phyloP scores from a whole-genome alignment of 2,797 vertebrate species.

The Acanthurus lineatus region DNA sequence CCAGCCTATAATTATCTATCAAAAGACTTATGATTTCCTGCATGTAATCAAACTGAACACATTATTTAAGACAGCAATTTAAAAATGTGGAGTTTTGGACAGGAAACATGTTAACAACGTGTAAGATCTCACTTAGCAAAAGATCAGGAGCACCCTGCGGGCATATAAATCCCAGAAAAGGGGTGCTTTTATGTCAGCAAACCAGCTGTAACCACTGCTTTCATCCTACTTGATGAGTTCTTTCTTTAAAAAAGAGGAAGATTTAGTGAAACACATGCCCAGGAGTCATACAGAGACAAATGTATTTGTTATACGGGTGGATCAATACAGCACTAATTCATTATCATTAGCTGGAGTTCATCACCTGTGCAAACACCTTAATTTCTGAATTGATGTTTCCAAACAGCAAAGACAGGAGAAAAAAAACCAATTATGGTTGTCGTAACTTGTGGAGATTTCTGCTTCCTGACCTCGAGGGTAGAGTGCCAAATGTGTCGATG shows the following conservation, averaged over 20 bases:
- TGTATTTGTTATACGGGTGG: conserved; percentile 60
- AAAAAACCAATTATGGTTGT: conserved; percentile 48
- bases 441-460: conserved; percentile 41
- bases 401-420: conserved; percentile 50
- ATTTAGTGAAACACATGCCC: background rate
- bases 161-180: background rate
- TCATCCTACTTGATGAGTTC: background rate
- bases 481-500: background rate
- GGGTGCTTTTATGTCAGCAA: background rate
- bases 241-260: background rate
- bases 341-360: conserved; percentile 80
- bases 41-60: background rate
- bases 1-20: background rate
- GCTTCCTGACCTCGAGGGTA: conserved; percentile 15
- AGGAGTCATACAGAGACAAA: conserved; percentile 30
- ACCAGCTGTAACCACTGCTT: background rate
- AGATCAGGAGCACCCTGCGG: too few species aligned
- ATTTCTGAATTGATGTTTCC: conserved; percentile 67
- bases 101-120: too few species aligned
- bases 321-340: conserved; percentile 66
- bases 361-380: conserved; percentile 72
- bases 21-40: background rate
- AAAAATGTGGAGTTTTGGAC: too few species aligned
- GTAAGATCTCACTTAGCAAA: too few species aligned
- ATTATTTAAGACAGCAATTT: background rate